phyloP scores from a whole-genome alignment of 2,797 vertebrate species.

The Leucoraja ocellata region DNA sequence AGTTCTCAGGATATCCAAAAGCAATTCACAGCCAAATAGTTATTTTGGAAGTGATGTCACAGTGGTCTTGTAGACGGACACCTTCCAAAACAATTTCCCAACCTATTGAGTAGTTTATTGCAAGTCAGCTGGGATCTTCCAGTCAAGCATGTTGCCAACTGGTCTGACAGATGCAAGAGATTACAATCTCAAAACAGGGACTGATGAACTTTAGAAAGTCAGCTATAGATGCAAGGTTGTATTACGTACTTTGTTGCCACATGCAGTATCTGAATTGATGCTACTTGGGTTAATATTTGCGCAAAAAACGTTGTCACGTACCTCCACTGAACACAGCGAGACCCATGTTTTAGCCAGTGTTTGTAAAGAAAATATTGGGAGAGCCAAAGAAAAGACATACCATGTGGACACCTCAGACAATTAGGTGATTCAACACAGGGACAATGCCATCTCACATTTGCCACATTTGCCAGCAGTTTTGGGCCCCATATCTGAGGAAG shows the following conservation, averaged over 20 bases:
- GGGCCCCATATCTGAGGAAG: no score
- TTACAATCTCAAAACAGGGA: background rate
- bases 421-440: no score
- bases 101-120: background rate
- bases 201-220: background rate
- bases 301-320: background rate
- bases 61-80: background rate
- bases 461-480: no score
- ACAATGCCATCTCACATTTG: no score
- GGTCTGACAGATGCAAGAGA: background rate
- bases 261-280: background rate
- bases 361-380: no score
- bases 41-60: background rate
- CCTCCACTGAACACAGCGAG: background rate
- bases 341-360: no score
- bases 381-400: no score
- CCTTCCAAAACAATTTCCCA: background rate
- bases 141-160: background rate
- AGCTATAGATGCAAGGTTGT: background rate
- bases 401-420: no score
- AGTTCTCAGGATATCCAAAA: background rate
- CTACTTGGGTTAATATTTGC: background rate
- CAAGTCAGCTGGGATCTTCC: background rate
- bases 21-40: background rate
- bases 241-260: no score